Evolutionary conservation across 2,797 vertebrate species (phyloP), one percentile per base, ranked within the genome.

Genomic region (Poeciliopsis paucimaculata): DNA sequence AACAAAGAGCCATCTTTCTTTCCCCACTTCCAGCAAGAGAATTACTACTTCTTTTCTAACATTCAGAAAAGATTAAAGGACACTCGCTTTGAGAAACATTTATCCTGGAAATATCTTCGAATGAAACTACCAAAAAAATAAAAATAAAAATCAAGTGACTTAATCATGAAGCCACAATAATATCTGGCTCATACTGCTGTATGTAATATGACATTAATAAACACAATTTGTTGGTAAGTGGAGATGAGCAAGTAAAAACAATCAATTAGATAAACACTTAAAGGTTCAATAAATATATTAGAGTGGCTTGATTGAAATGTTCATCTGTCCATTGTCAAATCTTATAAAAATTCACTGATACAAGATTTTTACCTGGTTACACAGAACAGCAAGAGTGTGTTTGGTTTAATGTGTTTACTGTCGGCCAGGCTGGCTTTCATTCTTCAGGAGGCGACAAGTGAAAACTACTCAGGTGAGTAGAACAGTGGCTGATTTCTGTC

Each of bases 21-120:
- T 60, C 77, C 23, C 10, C 3, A 0, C 80, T 82, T 85, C 84
- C n/a, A 84, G 82, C 76, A 76, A 82, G 62, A 79, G 71, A 41
- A 72, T 77, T 74, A 68, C 2, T 55, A 20, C n/a, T 80, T 77
- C 39, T 77, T 51, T 79, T 57, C 72, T 20, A 49, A 71, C 73
- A 55, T 72, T 74, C 70, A 79, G 60, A 82, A 73, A 36, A 68
- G 43, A 78, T 53, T 70, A 72, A 73, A 72, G 60, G 39, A 76
- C 39, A 83, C 73, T 72, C 2, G 23, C 26, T 68, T 36, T 80
- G 16, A 49, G 76, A 81, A 74, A 75, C 20, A 12, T 75, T 66
- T 28, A 36, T 13, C 41, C 3, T 6, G 39, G 7, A n/a, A 70
- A 28, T 16, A 13, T 16, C 43, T 45, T 16, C 0, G 2, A 46